phyloP scores from a whole-genome alignment of 1,140 invertebrate genomes.

The Orius laevigatus region DNA sequence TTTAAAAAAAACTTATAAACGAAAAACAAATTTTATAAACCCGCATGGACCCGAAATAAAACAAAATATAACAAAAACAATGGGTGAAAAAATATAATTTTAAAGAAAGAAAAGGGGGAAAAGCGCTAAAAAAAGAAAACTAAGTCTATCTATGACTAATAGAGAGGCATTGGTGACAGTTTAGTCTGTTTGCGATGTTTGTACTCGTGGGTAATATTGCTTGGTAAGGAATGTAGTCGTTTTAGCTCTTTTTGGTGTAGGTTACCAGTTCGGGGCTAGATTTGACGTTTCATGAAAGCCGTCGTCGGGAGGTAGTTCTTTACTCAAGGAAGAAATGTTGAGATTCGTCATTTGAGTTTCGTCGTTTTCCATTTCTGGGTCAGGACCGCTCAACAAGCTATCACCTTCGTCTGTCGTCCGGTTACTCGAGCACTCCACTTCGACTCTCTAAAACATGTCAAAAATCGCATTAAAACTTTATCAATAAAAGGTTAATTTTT shows the following conservation, averaged over 20 bases:
- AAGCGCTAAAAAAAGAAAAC: background rate
- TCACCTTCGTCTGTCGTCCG: constrained; percentile 17
- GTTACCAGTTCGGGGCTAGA: background rate
- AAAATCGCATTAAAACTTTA: constrained; percentile 3
- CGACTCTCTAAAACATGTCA: background rate
- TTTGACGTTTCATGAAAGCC: constrained; percentile 7
- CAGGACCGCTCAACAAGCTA: constrained; percentile 15
- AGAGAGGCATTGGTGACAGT: no score
- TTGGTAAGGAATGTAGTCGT: background rate
- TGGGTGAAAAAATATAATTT: background rate
- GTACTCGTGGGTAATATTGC: no score
- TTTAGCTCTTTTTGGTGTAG: background rate
- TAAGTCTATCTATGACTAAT: no score
- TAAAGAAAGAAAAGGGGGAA: background rate
- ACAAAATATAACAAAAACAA: background rate
- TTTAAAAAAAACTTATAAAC: background rate
- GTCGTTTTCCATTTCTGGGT: constrained; percentile 4
- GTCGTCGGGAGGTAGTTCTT: constrained; percentile 5
- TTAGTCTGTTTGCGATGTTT: no score
- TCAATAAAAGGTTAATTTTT: no score
- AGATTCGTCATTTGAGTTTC: constrained; percentile 13
- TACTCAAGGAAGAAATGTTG: background rate
- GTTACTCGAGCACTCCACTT: constrained; percentile 3
- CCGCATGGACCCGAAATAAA: background rate
- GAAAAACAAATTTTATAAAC: background rate